A percentile compares a stretch with the other conserved stretches of the same genome.
These are phyloP conservation scores for Rhagoletis pomonella DNA, from an alignment of 1,140 invertebrate species.

Conservation along the genomic window DNA sequence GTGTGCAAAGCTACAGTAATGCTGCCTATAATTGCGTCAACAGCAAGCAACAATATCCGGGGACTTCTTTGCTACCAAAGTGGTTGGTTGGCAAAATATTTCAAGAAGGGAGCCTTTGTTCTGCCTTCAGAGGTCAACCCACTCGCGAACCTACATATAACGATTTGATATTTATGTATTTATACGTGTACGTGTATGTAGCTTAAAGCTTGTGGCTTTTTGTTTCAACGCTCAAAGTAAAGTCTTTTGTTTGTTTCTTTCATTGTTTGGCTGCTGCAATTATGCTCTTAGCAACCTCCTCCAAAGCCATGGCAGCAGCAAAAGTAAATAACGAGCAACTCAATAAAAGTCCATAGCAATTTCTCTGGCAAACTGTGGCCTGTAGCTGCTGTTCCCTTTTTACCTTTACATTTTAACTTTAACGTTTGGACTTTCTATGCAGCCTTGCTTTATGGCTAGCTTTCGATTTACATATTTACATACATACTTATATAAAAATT, in stretches of 20 bases:
- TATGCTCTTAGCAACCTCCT: neutral
- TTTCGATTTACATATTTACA: neutral
- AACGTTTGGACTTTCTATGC: neutral
- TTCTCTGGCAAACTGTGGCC: neutral
- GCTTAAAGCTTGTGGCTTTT: too few relatives aligned
- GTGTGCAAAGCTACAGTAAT: neutral
- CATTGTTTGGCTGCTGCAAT: slow-evolving; percentile 21
- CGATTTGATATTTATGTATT: too few relatives aligned
- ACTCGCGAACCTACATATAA: neutral
- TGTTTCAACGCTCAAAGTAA: too few relatives aligned
- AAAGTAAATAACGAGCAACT: neutral
- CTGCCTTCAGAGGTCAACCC: neutral
- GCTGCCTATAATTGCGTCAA: slow-evolving; percentile 4
- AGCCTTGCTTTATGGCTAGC: slow-evolving; percentile 37
- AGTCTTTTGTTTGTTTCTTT: neutral
- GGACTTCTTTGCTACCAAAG: neutral
- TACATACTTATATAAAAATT: neutral
- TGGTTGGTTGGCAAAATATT: neutral
- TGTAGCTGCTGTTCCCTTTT: neutral
- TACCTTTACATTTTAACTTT: neutral
- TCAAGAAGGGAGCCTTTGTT: neutral
- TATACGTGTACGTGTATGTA: too few relatives aligned
- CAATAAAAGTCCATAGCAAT: slow-evolving; percentile 37
- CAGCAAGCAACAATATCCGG: neutral
- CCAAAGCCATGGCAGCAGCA: neutral